Base-by-base conservation (phyloP, 2,797 vertebrate genomes). In the Centroberyx gerrardi region DNA sequence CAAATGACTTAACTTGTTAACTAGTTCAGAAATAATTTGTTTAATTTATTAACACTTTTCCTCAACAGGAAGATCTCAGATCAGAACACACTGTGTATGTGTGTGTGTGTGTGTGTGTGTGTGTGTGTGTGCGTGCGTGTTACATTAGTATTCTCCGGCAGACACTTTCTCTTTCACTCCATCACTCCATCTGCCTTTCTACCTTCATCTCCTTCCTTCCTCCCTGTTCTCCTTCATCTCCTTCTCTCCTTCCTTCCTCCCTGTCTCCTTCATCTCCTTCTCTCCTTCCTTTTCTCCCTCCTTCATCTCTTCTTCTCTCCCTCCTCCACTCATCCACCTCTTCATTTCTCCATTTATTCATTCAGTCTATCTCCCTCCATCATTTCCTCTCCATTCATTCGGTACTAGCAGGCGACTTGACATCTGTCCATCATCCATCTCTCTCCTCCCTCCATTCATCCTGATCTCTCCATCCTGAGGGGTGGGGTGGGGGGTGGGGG, bases 141-240 rank as follows among this genome's bases (percentile, higher is more conserved):
- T 1, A 14, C 36, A 87, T 90, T 89, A 85, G 74, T 80, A 90
- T 89, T 85, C 80, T 72, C 58, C 33, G 59, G 73, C 85, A 79
- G n/a, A n/a, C 31, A 6, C 28, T 7, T 15, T n/a, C 0, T n/a
- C 28, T 31, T 48, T 13, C 61, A 29, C 28, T 14, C 42, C 42
- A 33, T 33, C 6, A 14, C 18, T 13, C 18, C 52, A 1, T 8
- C 7, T 8, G 3, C 52, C 2, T 13, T 28, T 28, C 3, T 27
- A 10, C 27, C 22, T n/a, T 28, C 10, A 10, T 27, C 22, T 54
- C 52, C 27, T 13, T 8, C 52, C 17, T 18, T 51, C 49, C 3
- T n/a, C n/a, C 17, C 17, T n/a, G 5, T 8, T 49, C 4, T 4
- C n/a, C 49, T 51, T 18, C n/a, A 4, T 17, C 7, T 17, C 29